Conservation (phyloP, 2,797 vertebrate genomes). For the Betta splendens region DNA sequence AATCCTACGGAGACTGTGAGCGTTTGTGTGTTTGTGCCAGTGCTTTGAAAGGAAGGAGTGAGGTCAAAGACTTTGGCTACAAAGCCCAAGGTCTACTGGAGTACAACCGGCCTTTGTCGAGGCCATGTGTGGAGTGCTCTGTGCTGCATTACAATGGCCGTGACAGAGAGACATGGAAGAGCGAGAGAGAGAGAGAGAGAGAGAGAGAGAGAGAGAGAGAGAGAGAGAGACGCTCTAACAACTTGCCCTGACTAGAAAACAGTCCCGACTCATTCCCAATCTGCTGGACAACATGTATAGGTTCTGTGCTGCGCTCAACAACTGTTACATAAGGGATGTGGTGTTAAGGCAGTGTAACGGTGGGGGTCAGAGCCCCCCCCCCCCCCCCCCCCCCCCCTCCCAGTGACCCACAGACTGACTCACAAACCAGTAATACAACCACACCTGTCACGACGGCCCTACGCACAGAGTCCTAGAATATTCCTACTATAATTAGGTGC, state of each 20-base stretch:
- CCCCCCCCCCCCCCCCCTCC: constrained; percentile 5
- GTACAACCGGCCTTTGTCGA: constrained; percentile 81
- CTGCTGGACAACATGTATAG: constrained; percentile 18
- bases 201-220: constrained; percentile 12
- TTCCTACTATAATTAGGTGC: constrained; percentile 9
- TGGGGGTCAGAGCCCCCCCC: constrained; percentile 14
- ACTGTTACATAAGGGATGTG: constrained; percentile 31
- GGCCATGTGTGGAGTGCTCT: constrained; percentile 76
- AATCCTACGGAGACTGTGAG: neutral
- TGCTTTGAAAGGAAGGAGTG: constrained; percentile 71
- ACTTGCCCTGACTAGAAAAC: constrained; percentile 65
- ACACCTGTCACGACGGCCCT: constrained; percentile 40
- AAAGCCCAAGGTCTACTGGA: constrained; percentile 78
- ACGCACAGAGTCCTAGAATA: constrained; percentile 4
- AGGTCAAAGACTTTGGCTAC: constrained; percentile 79
- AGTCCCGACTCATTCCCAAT: constrained; percentile 25
- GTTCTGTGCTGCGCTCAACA: neutral
- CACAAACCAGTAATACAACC: constrained; percentile 34
- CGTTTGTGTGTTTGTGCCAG: constrained; percentile 27
- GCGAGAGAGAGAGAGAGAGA: too few species aligned
- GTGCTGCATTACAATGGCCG: constrained; percentile 78
- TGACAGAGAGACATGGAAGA: constrained; percentile 39
- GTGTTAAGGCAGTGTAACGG: constrained; percentile 14
- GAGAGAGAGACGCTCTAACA: constrained; percentile 32
- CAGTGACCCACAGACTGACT: constrained; percentile 34